phyloP scores from a whole-genome alignment of 2,113 vertebrate species.

The Antechinus flavipes region DNA sequence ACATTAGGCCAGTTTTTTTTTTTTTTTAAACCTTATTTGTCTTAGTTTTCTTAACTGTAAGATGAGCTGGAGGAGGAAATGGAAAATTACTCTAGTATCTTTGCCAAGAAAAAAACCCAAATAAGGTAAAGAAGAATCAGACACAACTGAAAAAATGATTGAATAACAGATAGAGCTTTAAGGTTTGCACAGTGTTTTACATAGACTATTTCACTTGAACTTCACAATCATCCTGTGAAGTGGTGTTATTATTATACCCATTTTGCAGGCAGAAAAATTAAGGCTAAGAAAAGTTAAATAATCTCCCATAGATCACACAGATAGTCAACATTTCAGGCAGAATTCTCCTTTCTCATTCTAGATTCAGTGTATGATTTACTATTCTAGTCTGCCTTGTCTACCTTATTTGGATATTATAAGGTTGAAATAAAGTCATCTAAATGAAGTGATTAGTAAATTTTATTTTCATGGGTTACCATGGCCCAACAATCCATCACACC shows the following conservation, averaged over 20 bases:
- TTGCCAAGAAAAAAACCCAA: not conserved
- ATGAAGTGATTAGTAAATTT: not conserved
- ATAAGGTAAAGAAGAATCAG: not conserved
- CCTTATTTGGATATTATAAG: not conserved
- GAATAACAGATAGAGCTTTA: not conserved
- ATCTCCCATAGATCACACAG: not conserved
- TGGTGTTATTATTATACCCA: not conserved
- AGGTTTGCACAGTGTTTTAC: not conserved
- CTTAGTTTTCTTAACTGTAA: not conserved
- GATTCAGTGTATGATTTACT: not conserved
- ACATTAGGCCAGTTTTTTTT: not conserved
- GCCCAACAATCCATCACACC: not conserved
- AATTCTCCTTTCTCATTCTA: not conserved
- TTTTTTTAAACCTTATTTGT: not conserved
- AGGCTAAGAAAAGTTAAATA: not conserved
- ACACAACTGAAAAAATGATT: not conserved
- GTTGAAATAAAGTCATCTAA: not conserved
- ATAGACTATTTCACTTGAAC: no score
- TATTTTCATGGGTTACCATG: not conserved
- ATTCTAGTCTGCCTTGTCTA: not conserved
- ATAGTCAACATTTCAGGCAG: not conserved
- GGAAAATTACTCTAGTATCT: not conserved
- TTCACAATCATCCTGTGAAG: no score
- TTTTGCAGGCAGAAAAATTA: not conserved
- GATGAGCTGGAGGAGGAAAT: not conserved